These are phyloP conservation scores for Rhorus exstirpatorius DNA, from an alignment of 2,888 invertebrate species.

Conservation along the genomic window DNA sequence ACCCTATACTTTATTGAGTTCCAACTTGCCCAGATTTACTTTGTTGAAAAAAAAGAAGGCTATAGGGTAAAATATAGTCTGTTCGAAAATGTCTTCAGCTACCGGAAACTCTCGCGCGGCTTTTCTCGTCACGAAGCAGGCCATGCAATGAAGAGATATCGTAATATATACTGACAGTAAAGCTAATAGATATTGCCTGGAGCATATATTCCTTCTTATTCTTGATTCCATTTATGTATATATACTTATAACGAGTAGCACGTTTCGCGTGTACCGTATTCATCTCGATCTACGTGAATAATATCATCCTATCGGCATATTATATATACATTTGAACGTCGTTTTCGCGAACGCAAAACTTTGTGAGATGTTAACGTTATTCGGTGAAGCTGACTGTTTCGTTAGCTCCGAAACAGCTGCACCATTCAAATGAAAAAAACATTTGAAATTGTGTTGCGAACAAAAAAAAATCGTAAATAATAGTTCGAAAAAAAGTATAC, in stretches of 20 bases:
- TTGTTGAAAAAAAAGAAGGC: neutral
- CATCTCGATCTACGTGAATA: constrained; percentile 14
- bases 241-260: constrained; percentile 49
- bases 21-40: constrained; percentile 6
- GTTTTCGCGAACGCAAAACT: neutral
- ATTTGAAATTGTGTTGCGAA: too few species aligned
- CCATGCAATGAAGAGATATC: constrained; percentile 66
- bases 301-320: neutral
- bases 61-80: constrained; percentile 8
- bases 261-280: constrained; percentile 47
- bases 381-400: neutral
- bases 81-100: constrained; percentile 37
- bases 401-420: neutral
- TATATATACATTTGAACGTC: neutral
- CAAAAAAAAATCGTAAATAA: too few species aligned
- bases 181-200: constrained; percentile 55
- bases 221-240: constrained; percentile 18
- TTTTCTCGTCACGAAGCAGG: constrained; percentile 48
- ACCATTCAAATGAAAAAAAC: neutral
- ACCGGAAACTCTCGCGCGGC: constrained; percentile 31
- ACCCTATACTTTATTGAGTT: neutral
- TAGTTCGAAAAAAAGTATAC: neutral
- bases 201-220: constrained; percentile 45
- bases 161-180: constrained; percentile 62
- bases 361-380: neutral